Evolutionary conservation across 2,113 vertebrate genomes (phyloP).

Genomic region (Cyprinodon brontotheroides): DNA sequence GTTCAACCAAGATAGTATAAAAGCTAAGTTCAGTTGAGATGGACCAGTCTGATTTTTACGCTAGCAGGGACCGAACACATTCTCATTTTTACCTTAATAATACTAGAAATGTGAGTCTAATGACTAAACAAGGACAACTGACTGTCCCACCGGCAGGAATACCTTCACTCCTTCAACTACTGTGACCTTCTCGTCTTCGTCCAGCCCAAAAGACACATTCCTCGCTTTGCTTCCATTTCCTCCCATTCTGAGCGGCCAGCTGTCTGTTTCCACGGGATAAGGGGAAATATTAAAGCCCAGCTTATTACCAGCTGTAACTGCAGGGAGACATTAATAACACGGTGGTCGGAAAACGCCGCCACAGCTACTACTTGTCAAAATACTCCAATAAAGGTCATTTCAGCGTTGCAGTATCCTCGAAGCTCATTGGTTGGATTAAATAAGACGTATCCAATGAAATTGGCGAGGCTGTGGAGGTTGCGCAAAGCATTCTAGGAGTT

Average conservation of each 20-base stretch:
- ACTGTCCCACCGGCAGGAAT: background rate
- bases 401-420: conserved; percentile 48
- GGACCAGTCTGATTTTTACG: conserved; percentile 17
- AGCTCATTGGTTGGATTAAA: conserved; percentile 61
- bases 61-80: background rate
- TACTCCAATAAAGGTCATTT: conserved; percentile 70
- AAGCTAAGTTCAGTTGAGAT: conserved; percentile 46
- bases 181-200: conserved; percentile 89
- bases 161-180: conserved; percentile 94
- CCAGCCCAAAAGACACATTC: conserved; percentile 88
- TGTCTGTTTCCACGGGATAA: background rate
- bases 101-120: background rate
- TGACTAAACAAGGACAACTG: background rate
- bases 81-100: background rate
- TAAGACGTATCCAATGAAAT: conserved; percentile 46
- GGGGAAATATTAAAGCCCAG: background rate
- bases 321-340: conserved; percentile 7
- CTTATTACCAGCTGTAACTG: background rate
- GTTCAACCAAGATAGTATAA: background rate
- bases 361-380: conserved; percentile 29
- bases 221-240: conserved; percentile 81
- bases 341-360: conserved; percentile 30
- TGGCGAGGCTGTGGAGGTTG: background rate
- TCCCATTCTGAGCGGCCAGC: conserved; percentile 79
- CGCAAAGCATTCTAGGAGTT: conserved; percentile 54